Conservation (phyloP, 2,888 invertebrate species). For the Eurytoma californica region DNA sequence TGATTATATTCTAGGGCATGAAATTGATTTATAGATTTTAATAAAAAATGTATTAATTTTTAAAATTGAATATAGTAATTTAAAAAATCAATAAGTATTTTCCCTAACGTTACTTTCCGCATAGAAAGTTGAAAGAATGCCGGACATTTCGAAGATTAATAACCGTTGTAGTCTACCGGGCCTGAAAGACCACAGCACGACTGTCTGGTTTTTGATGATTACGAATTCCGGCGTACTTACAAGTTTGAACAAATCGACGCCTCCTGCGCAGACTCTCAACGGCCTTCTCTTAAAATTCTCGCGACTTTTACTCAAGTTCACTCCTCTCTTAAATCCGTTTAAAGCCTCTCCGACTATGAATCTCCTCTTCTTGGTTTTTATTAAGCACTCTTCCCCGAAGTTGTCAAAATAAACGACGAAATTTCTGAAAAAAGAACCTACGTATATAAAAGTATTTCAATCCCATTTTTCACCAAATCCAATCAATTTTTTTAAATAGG, state of each 20-base stretch:
- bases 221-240: constrained; percentile 44
- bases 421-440: no score
- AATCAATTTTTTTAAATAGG: no score
- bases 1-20: no score
- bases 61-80: no score
- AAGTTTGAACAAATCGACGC: constrained; percentile 52
- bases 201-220: constrained; percentile 44
- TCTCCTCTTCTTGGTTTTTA: constrained; percentile 7
- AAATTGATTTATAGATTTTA: no score
- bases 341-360: constrained; percentile 25
- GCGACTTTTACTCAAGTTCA: constrained; percentile 54
- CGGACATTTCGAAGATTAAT: no score
- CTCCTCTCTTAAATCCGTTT: constrained; percentile 52
- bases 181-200: neutral
- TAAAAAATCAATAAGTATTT: no score
- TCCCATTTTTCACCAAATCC: no score
- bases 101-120: no score
- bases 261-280: constrained; percentile 51
- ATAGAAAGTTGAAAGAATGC: no score
- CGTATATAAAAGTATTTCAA: neutral
- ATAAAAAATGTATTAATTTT: no score
- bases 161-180: neutral
- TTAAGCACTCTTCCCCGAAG: neutral
- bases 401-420: neutral
- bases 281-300: constrained; percentile 52